Percentiles rank a stretch among this genome's conserved stretches.
phyloP scores from a whole-genome alignment of 2,797 vertebrate species.

The Enteromius afrohamiltoni region DNA sequence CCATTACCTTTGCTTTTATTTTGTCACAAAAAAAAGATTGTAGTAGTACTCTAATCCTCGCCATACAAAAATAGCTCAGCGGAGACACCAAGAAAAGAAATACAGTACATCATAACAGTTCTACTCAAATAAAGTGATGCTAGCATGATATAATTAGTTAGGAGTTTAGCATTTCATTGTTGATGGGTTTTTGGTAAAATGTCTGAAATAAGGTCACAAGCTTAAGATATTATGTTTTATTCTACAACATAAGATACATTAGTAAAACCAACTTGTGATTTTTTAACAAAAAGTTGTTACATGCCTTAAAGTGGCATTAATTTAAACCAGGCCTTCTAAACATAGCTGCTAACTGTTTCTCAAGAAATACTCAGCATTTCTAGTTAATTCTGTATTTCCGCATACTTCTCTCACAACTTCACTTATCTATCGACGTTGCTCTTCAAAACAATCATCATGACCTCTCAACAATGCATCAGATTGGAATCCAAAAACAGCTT shows the following conservation, averaged over 20 bases:
- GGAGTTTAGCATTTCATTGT: neutral
- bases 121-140: neutral
- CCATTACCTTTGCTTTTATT: constrained; percentile 2
- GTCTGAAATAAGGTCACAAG: neutral
- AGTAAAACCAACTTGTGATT: neutral
- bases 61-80: neutral
- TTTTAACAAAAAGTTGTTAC: neutral
- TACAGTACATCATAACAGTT: neutral
- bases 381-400: neutral
- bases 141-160: neutral
- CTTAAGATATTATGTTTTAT: neutral
- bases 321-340: neutral
- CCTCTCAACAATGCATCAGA: neutral
- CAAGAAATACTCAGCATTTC: neutral
- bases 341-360: neutral
- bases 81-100: neutral
- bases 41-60: neutral
- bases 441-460: neutral
- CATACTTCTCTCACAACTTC: neutral
- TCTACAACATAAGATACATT: neutral
- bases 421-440: neutral
- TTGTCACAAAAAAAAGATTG: neutral
- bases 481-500: neutral
- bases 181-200: neutral
- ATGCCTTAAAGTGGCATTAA: too few species aligned